Evolutionary conservation across 2,797 vertebrate species (phyloP).

Genomic region (Chromis chromis): DNA sequence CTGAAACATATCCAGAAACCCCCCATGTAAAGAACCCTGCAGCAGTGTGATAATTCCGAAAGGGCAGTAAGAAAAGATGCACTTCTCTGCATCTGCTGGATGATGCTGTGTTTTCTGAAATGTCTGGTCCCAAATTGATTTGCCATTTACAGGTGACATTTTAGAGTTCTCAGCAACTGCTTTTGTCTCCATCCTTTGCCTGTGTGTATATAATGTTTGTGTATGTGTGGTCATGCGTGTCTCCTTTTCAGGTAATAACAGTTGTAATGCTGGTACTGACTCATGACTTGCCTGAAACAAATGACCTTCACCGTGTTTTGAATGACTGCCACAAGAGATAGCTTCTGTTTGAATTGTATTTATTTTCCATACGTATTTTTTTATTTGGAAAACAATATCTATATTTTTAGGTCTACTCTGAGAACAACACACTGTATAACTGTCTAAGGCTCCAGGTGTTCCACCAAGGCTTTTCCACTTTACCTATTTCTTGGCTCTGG

Average conservation of each 20-base stretch:
- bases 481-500: too few relatives aligned
- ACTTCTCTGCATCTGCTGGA: constrained; percentile 14
- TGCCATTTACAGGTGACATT: constrained; percentile 62
- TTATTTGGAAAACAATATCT: too few relatives aligned
- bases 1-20: too few relatives aligned
- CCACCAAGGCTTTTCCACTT: too few relatives aligned
- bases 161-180: constrained; percentile 25
- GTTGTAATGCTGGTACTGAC: not conserved
- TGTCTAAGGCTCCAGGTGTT: too few relatives aligned
- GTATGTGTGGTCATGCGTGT: not conserved
- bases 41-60: constrained; percentile 40
- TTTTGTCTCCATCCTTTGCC: constrained; percentile 10
- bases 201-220: not conserved
- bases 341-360: not conserved
- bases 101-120: constrained; percentile 20
- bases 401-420: too few relatives aligned
- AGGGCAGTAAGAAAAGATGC: constrained; percentile 15
- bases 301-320: not conserved
- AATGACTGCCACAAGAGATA: not conserved
- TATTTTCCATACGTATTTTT: too few relatives aligned
- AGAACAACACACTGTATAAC: too few relatives aligned
- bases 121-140: constrained; percentile 49
- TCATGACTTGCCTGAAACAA: not conserved
- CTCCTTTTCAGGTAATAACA: not conserved
- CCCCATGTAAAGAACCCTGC: not conserved